phyloP scores from a whole-genome alignment of 2,888 invertebrate species.

The Tipula lateralis region DNA sequence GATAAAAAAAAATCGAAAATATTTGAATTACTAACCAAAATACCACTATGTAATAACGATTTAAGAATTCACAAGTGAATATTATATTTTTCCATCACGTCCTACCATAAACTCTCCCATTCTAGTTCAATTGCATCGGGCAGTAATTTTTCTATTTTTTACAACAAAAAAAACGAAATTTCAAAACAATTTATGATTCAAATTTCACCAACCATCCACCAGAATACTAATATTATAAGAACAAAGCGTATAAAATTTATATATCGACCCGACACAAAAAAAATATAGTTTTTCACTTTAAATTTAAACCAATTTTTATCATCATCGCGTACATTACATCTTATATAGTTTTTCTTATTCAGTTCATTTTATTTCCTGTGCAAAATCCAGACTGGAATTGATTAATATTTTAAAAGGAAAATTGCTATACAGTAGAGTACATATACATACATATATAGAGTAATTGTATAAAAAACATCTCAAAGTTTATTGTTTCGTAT shows the following conservation, averaged over 20 bases:
- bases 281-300: neutral
- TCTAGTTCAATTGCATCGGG: neutral
- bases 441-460: neutral
- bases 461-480: neutral
- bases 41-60: too few species aligned
- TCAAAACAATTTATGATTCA: neutral
- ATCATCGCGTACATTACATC: neutral
- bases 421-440: neutral
- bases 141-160: neutral
- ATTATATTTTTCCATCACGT: neutral
- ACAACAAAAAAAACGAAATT: neutral
- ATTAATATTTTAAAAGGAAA: neutral
- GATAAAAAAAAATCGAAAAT: too few species aligned
- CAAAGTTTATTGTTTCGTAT: neutral
- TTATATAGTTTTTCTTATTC: neutral
- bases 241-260: neutral
- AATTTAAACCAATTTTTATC: constrained; percentile 11
- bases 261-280: neutral
- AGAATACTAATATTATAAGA: neutral
- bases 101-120: neutral
- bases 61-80: too few species aligned
- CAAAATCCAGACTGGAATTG: neutral
- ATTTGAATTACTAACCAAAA: too few species aligned
- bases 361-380: neutral
- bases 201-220: neutral